These are phyloP conservation scores for Oegoconia quadripuncta DNA, from an alignment of 2,888 invertebrate species.

Conservation along the genomic window DNA sequence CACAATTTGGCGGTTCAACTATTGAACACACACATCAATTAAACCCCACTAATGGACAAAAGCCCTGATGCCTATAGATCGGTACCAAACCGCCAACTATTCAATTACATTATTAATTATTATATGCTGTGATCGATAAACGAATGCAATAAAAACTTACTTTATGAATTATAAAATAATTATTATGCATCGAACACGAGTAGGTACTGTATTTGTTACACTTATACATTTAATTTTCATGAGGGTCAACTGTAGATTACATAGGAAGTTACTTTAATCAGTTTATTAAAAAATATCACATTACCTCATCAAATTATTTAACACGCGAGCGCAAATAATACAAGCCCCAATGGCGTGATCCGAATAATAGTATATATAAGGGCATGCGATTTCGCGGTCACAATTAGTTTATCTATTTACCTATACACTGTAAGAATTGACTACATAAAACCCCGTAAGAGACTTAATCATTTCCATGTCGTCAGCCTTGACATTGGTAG, in stretches of 20 bases:
- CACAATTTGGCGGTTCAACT: no score
- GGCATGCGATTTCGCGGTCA: background rate
- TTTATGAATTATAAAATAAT: background rate
- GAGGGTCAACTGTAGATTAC: background rate
- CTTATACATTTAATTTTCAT: background rate
- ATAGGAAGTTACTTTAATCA: conserved; percentile 7
- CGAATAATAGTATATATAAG: background rate
- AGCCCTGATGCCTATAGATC: no score
- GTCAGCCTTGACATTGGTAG: conserved; percentile 11
- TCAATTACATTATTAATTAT: no score
- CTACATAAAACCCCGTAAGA: background rate
- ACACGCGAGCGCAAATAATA: conserved; percentile 3
- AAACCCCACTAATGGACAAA: no score
- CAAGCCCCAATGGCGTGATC: background rate
- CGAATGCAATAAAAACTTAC: background rate
- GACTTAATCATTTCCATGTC: background rate
- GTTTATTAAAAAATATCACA: conserved; percentile 3
- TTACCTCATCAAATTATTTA: conserved; percentile 3
- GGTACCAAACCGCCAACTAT: no score
- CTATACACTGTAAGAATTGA: no score
- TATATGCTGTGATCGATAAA: no score
- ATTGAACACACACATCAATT: no score
- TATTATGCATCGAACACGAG: background rate
- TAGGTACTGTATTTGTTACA: background rate
- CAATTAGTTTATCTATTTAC: no score